Evolutionary conservation across 2,113 vertebrate genomes (phyloP).

Genomic region (Hippocampus guttulatus): DNA sequence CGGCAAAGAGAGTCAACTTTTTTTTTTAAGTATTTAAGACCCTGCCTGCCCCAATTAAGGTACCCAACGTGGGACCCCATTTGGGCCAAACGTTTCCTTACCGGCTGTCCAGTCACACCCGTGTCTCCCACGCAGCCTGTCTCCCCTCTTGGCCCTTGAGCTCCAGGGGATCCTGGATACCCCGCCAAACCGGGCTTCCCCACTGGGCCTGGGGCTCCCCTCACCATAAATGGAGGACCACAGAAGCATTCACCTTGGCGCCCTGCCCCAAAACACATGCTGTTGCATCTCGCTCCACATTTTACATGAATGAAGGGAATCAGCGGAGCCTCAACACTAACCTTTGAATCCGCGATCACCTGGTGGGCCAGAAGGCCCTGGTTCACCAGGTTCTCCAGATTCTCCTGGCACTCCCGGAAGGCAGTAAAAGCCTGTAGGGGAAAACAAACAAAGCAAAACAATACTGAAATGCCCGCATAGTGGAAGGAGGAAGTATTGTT

Average conservation of each 20-base stretch:
- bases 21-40: not conserved
- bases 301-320: not conserved
- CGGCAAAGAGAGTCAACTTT: not conserved
- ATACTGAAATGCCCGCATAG: not conserved
- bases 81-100: slow-evolving; percentile 30
- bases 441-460: no score
- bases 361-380: slow-evolving; percentile 37
- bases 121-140: slow-evolving; percentile 56
- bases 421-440: slow-evolving; percentile 57
- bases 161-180: slow-evolving; percentile 33
- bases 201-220: slow-evolving; percentile 16
- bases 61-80: not conserved
- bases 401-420: slow-evolving; percentile 50
- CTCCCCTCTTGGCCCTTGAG: slow-evolving; percentile 45
- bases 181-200: slow-evolving; percentile 34
- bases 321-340: slow-evolving; percentile 14
- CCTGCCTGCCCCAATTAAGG: not conserved
- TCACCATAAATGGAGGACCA: not conserved
- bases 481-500: not conserved
- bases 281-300: not conserved
- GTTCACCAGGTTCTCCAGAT: slow-evolving; percentile 45
- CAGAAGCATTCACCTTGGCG: slow-evolving; percentile 53
- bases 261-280: slow-evolving; percentile 43
- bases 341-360: slow-evolving; percentile 61
- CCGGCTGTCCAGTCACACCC: slow-evolving; percentile 42